Conservation (phyloP, 2,888 invertebrate species). For the Drosophila lutescens region DNA sequence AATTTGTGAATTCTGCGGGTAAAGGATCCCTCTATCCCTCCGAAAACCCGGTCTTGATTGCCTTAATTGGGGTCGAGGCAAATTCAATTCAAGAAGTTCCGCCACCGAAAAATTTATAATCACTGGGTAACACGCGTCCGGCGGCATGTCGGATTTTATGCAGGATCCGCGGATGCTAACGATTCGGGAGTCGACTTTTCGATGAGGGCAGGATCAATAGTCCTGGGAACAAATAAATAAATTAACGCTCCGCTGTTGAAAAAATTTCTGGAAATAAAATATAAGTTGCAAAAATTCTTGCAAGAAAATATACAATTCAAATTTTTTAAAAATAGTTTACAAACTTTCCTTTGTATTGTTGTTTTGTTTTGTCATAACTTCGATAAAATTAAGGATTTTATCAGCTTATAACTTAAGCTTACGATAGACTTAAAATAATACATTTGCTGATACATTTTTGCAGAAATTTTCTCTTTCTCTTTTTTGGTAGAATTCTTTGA, state of each 20-base stretch:
- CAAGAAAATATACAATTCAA: no score
- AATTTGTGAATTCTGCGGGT: conserved; percentile 63
- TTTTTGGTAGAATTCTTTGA: neutral
- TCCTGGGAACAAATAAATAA: conserved; percentile 14
- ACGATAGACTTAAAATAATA: no score
- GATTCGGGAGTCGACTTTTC: conserved; percentile 11
- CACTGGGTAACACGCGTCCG: conserved; percentile 61
- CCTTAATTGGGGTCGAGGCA: conserved; percentile 65
- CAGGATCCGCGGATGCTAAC: conserved; percentile 56
- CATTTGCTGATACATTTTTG: no score
- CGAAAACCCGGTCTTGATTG: conserved; percentile 53
- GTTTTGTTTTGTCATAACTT: no score
- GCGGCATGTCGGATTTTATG: conserved; percentile 53
- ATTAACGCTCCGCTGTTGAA: neutral
- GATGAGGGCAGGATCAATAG: conserved; percentile 72
- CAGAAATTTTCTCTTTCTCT: no score
- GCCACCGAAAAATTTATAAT: conserved; percentile 33
- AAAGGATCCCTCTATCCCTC: conserved; percentile 58
- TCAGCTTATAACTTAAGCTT: no score
- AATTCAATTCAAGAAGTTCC: conserved; percentile 42
- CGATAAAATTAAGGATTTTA: no score
- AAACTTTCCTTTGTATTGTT: no score
- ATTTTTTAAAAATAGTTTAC: no score
- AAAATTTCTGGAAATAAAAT: no score
- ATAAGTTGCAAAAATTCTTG: no score